These are phyloP conservation scores for Drosophila acutilabella DNA, from an alignment of 2,888 invertebrate species.

Conservation along the genomic window DNA sequence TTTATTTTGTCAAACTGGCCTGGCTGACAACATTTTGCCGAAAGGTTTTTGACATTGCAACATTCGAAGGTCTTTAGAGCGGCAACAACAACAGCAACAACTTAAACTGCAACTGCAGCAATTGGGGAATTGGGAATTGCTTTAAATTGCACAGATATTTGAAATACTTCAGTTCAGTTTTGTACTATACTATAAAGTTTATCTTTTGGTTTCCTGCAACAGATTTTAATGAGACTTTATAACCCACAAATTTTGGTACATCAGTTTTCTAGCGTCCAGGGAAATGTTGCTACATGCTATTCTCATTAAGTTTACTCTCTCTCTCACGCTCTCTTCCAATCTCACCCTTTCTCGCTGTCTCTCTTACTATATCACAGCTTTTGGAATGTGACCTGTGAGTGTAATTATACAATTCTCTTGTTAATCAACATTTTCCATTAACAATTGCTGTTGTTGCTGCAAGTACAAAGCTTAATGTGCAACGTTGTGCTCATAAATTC, in stretches of 20 bases:
- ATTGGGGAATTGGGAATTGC: slow-evolving; percentile 20
- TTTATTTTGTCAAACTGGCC: slow-evolving; percentile 57
- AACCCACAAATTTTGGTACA: not conserved
- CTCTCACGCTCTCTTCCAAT: not conserved
- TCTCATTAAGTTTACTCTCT: slow-evolving; percentile 17
- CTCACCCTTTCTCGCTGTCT: not conserved
- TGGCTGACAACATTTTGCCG: slow-evolving; percentile 44
- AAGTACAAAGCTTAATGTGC: slow-evolving; percentile 29
- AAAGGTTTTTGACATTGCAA: slow-evolving; percentile 68
- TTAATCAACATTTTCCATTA: slow-evolving; percentile 47
- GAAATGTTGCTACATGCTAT: slow-evolving; percentile 21
- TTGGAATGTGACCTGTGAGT: slow-evolving; percentile 34
- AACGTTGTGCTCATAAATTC: slow-evolving; percentile 12
- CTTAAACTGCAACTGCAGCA: slow-evolving; percentile 17
- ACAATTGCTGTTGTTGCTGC: slow-evolving; percentile 30
- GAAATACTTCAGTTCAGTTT: slow-evolving; percentile 9
- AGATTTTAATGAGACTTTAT: not conserved
- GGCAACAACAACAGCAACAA: slow-evolving; percentile 7
- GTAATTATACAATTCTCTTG: slow-evolving; percentile 43
- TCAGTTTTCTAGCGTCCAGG: not conserved
- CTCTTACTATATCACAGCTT: not conserved
- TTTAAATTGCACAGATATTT: slow-evolving; percentile 12
- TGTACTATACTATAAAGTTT: not conserved
- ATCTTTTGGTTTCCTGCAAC: not conserved
- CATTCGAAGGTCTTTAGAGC: slow-evolving; percentile 62